Percentiles rank a stretch among this genome's conserved stretches.
Evolutionary conservation across 2,113 vertebrate species (phyloP).

Genomic region (Triplophysa tibetana): DNA sequence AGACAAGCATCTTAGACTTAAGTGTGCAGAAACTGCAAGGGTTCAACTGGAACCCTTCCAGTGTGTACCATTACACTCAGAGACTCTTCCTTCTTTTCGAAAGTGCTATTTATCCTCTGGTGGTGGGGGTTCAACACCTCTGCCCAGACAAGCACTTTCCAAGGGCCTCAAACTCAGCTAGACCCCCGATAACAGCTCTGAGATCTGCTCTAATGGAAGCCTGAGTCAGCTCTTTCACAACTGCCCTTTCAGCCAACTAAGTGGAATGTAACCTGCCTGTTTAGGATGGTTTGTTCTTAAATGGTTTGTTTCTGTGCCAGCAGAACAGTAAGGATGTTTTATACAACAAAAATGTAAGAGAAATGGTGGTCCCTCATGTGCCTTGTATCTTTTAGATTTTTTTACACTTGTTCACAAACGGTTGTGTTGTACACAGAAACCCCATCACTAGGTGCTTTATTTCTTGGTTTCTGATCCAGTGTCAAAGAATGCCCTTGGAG

Average conservation of each 20-base stretch:
- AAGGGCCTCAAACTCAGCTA: conserved; percentile 2
- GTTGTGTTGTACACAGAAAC: not conserved
- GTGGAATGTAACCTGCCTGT: conserved; percentile 33
- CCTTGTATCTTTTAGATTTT: not conserved
- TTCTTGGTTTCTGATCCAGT: conserved; percentile 53
- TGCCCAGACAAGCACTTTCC: conserved; percentile 50
- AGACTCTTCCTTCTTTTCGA: conserved; percentile 31
- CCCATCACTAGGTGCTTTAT: conserved; percentile 13
- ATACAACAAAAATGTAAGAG: not conserved
- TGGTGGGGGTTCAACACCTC: conserved; percentile 40
- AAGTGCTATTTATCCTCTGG: conserved; percentile 47
- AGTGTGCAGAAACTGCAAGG: not conserved
- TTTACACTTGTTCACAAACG: not conserved
- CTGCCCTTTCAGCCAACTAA: conserved; percentile 30
- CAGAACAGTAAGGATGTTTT: conserved; percentile 14
- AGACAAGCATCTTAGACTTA: conserved; percentile 18
- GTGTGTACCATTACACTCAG: conserved; percentile 25
- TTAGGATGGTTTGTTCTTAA: conserved; percentile 38
- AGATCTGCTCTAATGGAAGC: conserved; percentile 38
- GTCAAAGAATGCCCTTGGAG: conserved; percentile 62
- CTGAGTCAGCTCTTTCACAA: conserved; percentile 44
- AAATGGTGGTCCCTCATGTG: not conserved
- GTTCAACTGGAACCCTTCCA: conserved; percentile 37
- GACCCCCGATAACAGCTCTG: conserved; percentile 24
- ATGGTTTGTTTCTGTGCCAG: conserved; percentile 39